Percentiles rank a stretch among this genome's conserved stretches.
These are phyloP conservation scores for Chirona hameri DNA, from an alignment of 2,888 invertebrate species.

Conservation along the genomic window DNA sequence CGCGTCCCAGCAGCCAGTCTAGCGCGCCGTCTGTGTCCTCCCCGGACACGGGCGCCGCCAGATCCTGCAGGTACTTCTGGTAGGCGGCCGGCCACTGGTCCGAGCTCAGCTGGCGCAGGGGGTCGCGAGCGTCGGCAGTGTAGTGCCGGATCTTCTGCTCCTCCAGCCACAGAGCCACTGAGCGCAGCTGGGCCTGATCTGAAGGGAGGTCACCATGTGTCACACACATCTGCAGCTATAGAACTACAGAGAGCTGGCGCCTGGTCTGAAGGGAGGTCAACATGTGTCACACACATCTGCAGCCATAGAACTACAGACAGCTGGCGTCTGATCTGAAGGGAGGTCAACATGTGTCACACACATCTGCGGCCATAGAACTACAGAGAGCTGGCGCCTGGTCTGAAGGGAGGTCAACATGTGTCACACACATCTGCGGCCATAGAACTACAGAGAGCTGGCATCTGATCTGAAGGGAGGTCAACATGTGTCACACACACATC, in stretches of 20 bases:
- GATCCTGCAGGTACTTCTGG: conserved; percentile 66
- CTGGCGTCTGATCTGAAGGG: no score
- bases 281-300: no score
- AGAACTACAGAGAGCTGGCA: conserved; percentile 58
- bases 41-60: conserved; percentile 64
- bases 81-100: conserved; percentile 68
- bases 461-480: conserved; percentile 38
- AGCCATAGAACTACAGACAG: no score
- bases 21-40: conserved; percentile 63
- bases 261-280: no score
- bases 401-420: no score
- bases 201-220: neutral
- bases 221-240: no score
- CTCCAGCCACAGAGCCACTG: conserved; percentile 83
- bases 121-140: conserved; percentile 72
- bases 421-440: conserved; percentile 94
- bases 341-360: no score
- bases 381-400: no score
- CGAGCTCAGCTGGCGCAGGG: conserved; percentile 64
- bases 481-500: no score
- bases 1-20: conserved; percentile 81
- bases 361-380: no score
- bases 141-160: conserved; percentile 88
- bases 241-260: no score
- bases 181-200: conserved; percentile 38